Conservation (phyloP, 2,113 vertebrate species). For the Apodemus speciosus region DNA sequence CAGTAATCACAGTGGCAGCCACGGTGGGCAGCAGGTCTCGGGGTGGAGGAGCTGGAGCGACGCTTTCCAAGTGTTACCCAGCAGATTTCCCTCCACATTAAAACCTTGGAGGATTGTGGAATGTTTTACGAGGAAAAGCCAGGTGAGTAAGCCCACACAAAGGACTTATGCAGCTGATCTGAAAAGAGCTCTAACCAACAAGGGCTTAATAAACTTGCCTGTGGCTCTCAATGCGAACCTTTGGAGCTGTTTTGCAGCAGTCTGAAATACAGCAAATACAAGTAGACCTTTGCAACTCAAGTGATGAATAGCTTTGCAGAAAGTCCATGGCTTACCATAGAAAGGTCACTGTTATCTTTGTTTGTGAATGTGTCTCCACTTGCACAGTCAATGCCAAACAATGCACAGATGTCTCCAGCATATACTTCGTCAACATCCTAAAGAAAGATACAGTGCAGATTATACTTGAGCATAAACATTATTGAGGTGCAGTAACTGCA, state of each 20-base stretch:
- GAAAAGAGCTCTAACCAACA: neutral
- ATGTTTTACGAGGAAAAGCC: constrained; percentile 23
- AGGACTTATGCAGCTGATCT: neutral
- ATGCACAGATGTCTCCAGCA: constrained; percentile 95
- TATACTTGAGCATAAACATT: neutral
- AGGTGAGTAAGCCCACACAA: neutral
- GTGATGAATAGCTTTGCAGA: neutral
- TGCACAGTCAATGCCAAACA: constrained; percentile 98
- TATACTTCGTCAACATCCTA: constrained; percentile 95
- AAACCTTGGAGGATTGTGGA: neutral
- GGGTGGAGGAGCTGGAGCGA: neutral
- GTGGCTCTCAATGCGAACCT: neutral
- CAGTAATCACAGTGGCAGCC: neutral
- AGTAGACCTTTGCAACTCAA: neutral
- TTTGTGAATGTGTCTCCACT: constrained; percentile 97
- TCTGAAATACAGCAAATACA: neutral
- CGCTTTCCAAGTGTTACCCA: neutral
- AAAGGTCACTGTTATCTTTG: constrained; percentile 87
- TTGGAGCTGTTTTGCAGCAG: neutral
- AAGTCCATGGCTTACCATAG: constrained; percentile 89
- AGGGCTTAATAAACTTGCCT: neutral
- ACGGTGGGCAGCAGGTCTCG: neutral
- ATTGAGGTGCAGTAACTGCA: neutral
- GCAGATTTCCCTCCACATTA: neutral
- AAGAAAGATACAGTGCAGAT: neutral